These are phyloP conservation scores for Himalopsyche anomala DNA, from an alignment of 2,888 invertebrate genomes.

Conservation along the genomic window DNA sequence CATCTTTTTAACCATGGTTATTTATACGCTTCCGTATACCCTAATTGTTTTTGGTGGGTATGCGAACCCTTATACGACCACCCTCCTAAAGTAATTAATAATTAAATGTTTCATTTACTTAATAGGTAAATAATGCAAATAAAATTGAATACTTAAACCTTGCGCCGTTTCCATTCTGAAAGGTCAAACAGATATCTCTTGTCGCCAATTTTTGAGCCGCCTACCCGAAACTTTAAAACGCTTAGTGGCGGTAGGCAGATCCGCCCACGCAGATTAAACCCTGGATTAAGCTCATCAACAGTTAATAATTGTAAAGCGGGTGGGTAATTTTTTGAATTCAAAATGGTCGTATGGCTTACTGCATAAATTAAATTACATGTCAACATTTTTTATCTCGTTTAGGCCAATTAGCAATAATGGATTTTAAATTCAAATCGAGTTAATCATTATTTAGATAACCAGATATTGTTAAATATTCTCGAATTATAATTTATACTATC, in stretches of 20 bases:
- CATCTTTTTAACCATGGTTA: too few species aligned
- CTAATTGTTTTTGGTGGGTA: too few species aligned
- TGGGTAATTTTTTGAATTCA: conserved; percentile 38
- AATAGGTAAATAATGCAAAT: conserved; percentile 30
- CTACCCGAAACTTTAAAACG: conserved; percentile 37
- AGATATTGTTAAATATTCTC: too few species aligned
- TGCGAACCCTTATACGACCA: too few species aligned
- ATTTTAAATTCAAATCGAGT: neutral
- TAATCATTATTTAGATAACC: too few species aligned
- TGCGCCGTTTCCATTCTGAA: neutral
- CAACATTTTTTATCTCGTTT: neutral
- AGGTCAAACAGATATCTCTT: conserved; percentile 14
- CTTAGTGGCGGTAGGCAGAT: conserved; percentile 31
- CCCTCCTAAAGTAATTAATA: neutral
- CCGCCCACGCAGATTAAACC: neutral
- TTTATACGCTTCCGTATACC: too few species aligned
- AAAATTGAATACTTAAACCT: conserved; percentile 15
- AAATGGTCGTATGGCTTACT: conserved; percentile 2
- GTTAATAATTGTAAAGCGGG: conserved; percentile 20
- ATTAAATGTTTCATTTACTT: conserved; percentile 6
- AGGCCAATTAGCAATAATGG: neutral
- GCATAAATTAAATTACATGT: conserved; percentile 7
- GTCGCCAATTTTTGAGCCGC: conserved; percentile 25
- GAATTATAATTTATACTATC: too few species aligned
- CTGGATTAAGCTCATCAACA: conserved; percentile 33